Evolutionary conservation across 2,797 vertebrate genomes (phyloP), one percentile per base, ranked within the genome.

Genomic region (Poeciliopsis turneri): DNA sequence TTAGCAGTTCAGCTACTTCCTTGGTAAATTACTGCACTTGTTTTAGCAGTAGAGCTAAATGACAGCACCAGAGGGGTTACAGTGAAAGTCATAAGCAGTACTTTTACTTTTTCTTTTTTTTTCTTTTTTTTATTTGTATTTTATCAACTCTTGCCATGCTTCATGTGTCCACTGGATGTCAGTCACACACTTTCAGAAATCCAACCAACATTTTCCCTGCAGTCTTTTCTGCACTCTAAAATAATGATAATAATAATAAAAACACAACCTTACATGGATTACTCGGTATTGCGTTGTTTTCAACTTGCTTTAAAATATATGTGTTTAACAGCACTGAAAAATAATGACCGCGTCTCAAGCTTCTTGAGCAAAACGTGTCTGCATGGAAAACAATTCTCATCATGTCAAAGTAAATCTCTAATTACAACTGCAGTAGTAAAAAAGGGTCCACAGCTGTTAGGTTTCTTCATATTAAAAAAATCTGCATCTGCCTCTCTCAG

Each of bases 121-220:
- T 33, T 2, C 0, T n/a, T 30, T 30, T 41, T 41, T 9, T 41
- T 41, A 1, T 51, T 18, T 30, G 2, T 39, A 0, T 13, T 75
- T 4, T 10, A 13, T 13, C 23, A 1, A 3, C 33, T 28, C 39
- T 33, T 82, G 75, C 73, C 39, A 33, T 76, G 12, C 23, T 74
- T 18, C 55, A 10, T 70, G 4, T 79, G 2, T 76, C 93, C 95
- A 94, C 93, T 89, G 94, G 95, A 85, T 94, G 95, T 88, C 95
- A 95, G 78, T 91, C 76, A 88, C 16, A 86, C 79, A 71, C 87
- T 88, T 89, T 76, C 4, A 49, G 59, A 87, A 33, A 45, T 0
- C 51, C 30, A 4, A 46, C 5, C 23, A 36, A 1, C 59, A 15
- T n/a, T 57, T 68, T 1, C 28, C 43, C 55, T 46, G 12, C 61